These are phyloP conservation scores for Sesamia nonagrioides DNA, from an alignment of 1,140 invertebrate species.

Conservation along the genomic window DNA sequence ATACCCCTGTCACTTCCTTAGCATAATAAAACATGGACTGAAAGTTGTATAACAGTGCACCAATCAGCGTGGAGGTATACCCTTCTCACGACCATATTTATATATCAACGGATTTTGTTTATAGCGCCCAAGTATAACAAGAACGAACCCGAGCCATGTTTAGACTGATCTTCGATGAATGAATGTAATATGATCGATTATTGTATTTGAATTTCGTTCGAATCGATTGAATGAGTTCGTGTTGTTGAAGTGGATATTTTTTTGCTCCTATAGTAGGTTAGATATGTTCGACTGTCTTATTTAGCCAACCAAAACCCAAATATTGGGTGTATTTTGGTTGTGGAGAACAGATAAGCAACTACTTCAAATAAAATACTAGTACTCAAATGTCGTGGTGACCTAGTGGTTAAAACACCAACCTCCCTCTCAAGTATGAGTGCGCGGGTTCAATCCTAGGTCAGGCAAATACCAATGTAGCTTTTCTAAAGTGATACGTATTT, in stretches of 20 bases:
- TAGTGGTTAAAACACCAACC: no score
- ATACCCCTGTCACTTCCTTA: conserved; percentile 48
- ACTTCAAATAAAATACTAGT: no score
- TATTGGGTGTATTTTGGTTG: no score
- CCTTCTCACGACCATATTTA: conserved; percentile 61
- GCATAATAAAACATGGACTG: conserved; percentile 46
- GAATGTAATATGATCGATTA: conserved; percentile 58
- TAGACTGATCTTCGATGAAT: conserved; percentile 68
- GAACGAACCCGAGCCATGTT: conserved; percentile 57
- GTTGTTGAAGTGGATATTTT: not conserved
- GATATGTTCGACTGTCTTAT: no score
- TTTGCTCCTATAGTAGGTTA: no score
- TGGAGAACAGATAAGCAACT: no score
- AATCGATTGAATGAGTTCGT: conserved; percentile 53
- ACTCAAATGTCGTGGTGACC: no score
- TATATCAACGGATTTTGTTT: conserved; percentile 63
- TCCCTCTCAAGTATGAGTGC: no score
- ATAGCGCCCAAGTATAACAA: conserved; percentile 56
- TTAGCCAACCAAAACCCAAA: no score
- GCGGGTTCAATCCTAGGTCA: no score
- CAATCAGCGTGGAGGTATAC: not conserved
- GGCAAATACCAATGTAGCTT: no score
- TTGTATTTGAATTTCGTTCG: conserved; percentile 51
- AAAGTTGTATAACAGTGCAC: conserved; percentile 40
- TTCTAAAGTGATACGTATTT: no score